Percentiles rank a stretch among this genome's conserved stretches.
phyloP scores from a whole-genome alignment of 2,797 vertebrate genomes.

The Paramormyrops hopkinsi region DNA sequence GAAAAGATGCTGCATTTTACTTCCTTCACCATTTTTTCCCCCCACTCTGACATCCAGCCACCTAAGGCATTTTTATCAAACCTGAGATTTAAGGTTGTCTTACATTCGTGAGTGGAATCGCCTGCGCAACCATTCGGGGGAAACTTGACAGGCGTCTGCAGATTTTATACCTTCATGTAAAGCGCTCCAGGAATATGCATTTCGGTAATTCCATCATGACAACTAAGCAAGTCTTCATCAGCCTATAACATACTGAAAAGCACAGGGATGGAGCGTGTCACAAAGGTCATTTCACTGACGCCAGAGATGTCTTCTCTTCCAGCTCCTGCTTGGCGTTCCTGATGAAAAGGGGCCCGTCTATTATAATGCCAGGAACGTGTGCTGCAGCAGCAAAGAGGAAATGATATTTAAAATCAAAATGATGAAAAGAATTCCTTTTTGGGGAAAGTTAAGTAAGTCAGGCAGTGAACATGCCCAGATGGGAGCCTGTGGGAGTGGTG shows the following conservation, averaged over 20 bases:
- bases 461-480: background rate
- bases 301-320: background rate
- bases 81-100: background rate
- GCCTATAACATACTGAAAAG: background rate
- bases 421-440: background rate
- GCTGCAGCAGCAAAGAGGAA: background rate
- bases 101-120: background rate
- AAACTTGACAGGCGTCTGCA: background rate
- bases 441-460: background rate
- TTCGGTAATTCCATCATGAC: background rate
- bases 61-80: constrained; percentile 11
- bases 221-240: background rate
- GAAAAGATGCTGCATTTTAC: background rate
- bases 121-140: background rate
- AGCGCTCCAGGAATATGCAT: background rate
- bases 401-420: constrained; percentile 7
- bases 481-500: background rate
- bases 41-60: background rate
- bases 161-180: background rate
- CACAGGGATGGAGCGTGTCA: background rate
- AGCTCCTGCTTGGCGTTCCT: background rate
- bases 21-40: background rate
- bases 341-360: background rate
- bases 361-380: background rate
- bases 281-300: background rate